Evolutionary conservation across 2,888 invertebrate species (phyloP), one percentile per base, ranked within the genome.

Genomic region (Leuctra nigra): DNA sequence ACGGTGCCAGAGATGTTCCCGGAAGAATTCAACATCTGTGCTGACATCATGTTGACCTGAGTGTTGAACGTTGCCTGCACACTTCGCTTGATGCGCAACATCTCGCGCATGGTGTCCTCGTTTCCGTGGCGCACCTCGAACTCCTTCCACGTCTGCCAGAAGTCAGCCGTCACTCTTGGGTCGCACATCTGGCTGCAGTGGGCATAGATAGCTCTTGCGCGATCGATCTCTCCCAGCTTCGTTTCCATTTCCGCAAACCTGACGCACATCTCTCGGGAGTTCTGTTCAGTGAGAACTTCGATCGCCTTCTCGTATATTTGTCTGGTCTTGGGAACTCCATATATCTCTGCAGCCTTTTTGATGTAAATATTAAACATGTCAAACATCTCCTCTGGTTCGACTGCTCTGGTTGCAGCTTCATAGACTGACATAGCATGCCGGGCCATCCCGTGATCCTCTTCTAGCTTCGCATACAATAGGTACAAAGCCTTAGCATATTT

Each of bases 181-280:
- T 99, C 99, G 73, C 97, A 98, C 73, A 98, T 93, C 78, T 99
- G 98, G 66, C 97, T 95, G 68, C 97, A 97, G 72, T 99, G 97
- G 0, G 91, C 90, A 71, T 98, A 99, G 66, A 99, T 90, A 1
- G 96, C 96, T 62, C 99, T 76, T 0, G 98, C 98, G 63, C 99
- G 80, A 72, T 99, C 98, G 57, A 99, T 92, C 81, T 99, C 98
- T 52, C 99, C 99, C 35, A 99, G 77, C 71, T 96, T 95, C 0
- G 94, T 91, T 77, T 99, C 99, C 85, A 99, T 86, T 75, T 99
- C 98, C 6, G 99, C 86, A 76, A 97, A 99, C 44, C 94, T 78
- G 59, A 96, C 73, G 68, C 97, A 97, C 95, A 99, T 98, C 71
- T 95, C 92, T 61, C 95, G 81, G 2, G 96, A 86, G 69, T 89